A percentile compares a stretch with the other conserved stretches of the same genome.
These are phyloP conservation scores for Ommatoiulus sabulosus DNA, from an alignment of 2,888 invertebrate species.

Conservation along the genomic window DNA sequence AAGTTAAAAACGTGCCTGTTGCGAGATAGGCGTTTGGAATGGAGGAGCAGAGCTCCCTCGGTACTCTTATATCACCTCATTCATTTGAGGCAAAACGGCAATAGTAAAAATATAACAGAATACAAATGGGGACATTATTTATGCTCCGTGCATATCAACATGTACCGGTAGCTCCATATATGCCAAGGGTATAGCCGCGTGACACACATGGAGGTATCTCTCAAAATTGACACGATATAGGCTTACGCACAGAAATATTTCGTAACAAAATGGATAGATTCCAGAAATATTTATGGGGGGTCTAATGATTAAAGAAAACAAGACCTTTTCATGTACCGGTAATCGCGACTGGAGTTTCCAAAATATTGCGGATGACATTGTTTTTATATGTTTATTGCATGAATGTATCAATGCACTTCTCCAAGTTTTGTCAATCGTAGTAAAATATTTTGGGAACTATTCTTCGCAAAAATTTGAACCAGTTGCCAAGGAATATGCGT, in stretches of 20 bases:
- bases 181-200: constrained; percentile 28
- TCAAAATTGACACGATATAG: neutral
- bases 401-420: too few relatives aligned
- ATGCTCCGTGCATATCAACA: neutral
- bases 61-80: constrained; percentile 27
- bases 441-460: too few relatives aligned
- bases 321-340: neutral
- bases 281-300: neutral
- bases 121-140: constrained; percentile 20
- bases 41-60: neutral
- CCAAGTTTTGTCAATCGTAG: too few relatives aligned
- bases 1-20: constrained; percentile 34
- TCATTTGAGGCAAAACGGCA: constrained; percentile 21
- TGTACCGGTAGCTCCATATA: neutral
- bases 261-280: neutral
- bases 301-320: neutral
- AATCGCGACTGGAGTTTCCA: too few relatives aligned
- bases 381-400: too few relatives aligned
- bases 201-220: constrained; percentile 6
- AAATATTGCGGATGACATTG: too few relatives aligned
- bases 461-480: too few relatives aligned
- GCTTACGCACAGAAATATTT: neutral
- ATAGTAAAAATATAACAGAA: constrained; percentile 34
- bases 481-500: too few relatives aligned
- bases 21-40: constrained; percentile 12